These are phyloP conservation scores for Congeria kusceri DNA, from an alignment of 2,888 invertebrate species.

Conservation along the genomic window DNA sequence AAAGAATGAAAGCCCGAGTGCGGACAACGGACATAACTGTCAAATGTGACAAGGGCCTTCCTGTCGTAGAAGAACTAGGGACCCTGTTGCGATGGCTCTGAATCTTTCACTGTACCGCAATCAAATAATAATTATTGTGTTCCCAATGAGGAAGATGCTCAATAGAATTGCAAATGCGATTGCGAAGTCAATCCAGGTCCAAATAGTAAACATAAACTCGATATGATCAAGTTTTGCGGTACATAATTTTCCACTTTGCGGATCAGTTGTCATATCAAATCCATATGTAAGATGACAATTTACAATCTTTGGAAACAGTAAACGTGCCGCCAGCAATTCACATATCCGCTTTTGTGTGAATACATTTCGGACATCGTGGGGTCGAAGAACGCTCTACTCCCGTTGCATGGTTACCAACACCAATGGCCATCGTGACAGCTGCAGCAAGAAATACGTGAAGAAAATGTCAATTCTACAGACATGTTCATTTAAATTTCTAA, in stretches of 20 bases:
- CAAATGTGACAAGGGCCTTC: background rate
- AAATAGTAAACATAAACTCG: conserved; percentile 25
- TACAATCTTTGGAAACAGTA: background rate
- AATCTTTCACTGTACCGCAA: background rate
- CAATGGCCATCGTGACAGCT: conserved; percentile 7
- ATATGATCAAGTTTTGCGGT: background rate
- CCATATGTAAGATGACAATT: conserved; percentile 5
- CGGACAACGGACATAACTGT: background rate
- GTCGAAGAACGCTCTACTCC: background rate
- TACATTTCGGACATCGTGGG: background rate
- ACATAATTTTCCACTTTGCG: background rate
- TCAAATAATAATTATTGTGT: background rate
- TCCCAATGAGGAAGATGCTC: background rate
- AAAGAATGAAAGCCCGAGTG: conserved; percentile 12
- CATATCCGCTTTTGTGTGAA: background rate
- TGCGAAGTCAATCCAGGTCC: conserved; percentile 33
- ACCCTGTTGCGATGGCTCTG: background rate
- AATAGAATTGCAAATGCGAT: conserved; percentile 11
- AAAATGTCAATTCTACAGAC: background rate
- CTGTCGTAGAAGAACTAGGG: background rate
- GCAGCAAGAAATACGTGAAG: background rate
- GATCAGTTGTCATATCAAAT: background rate
- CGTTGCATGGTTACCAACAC: conserved; percentile 5
- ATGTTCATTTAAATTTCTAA: background rate
- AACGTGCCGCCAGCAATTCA: background rate